These are phyloP conservation scores for Charadrius vociferus DNA, from an alignment of 2,113 vertebrate species.

Conservation along the genomic window DNA sequence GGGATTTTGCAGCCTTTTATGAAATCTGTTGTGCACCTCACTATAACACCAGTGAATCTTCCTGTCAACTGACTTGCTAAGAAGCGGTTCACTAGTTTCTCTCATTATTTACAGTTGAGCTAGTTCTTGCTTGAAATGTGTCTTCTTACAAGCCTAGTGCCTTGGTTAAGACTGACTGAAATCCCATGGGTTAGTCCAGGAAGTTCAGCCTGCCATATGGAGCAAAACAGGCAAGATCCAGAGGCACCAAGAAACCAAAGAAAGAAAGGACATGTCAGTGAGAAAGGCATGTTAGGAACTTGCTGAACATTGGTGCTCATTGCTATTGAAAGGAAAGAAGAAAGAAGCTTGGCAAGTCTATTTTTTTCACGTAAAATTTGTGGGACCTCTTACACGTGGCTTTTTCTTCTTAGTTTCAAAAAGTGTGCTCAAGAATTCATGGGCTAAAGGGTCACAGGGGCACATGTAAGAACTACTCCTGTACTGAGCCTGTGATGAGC, in stretches of 20 bases:
- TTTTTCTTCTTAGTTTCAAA: not conserved
- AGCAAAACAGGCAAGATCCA: constrained; percentile 3
- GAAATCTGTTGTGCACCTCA: not conserved
- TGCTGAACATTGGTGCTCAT: constrained; percentile 15
- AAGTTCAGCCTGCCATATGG: not conserved
- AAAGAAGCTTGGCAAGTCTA: not conserved
- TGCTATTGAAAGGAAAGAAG: not conserved
- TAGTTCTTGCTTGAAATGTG: not conserved
- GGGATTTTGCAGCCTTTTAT: not conserved
- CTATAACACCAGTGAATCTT: not conserved
- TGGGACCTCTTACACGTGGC: not conserved
- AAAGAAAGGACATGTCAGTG: not conserved
- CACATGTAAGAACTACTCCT: not conserved
- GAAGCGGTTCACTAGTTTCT: not conserved
- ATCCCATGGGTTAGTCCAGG: not conserved
- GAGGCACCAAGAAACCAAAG: not conserved
- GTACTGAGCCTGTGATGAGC: not conserved
- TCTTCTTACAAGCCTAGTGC: not conserved
- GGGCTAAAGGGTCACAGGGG: not conserved
- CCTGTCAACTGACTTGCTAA: not conserved
- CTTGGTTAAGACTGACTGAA: constrained; percentile 19
- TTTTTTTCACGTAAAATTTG: not conserved
- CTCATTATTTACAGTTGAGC: not conserved
- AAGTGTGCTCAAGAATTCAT: not conserved
- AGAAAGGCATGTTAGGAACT: constrained; percentile 28